A percentile compares a stretch with the other conserved stretches of the same genome.
phyloP scores from a whole-genome alignment of 2,113 vertebrate species.

The Monarcha castaneiventris region DNA sequence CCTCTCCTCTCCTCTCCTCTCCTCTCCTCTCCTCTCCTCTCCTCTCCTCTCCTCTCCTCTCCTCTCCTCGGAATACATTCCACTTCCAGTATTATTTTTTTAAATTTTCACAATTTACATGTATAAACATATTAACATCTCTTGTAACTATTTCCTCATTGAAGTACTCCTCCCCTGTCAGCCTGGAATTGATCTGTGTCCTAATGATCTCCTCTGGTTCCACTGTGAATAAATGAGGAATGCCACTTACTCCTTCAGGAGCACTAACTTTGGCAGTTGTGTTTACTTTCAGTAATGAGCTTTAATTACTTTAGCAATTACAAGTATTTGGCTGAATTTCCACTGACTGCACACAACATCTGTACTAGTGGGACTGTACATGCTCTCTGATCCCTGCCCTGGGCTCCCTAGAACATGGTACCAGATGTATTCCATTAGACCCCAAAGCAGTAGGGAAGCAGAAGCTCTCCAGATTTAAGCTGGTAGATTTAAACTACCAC shows the following conservation, averaged over 20 bases:
- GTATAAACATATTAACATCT: background rate
- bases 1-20: no score
- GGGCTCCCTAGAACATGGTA: conserved; percentile 11
- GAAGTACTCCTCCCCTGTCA: background rate
- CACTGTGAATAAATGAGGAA: background rate
- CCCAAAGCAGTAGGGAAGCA: conserved; percentile 31
- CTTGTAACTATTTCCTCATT: background rate
- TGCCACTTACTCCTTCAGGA: conserved; percentile 29
- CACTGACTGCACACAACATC: conserved; percentile 61
- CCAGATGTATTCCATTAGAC: conserved; percentile 52
- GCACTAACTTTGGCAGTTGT: conserved; percentile 20
- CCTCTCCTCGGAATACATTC: background rate
- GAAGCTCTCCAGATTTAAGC: background rate
- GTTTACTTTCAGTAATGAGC: conserved; percentile 68
- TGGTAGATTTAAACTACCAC: background rate
- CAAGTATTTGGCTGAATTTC: conserved; percentile 68
- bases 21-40: no score
- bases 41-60: no score
- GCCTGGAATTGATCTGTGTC: background rate
- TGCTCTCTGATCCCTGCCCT: conserved; percentile 50
- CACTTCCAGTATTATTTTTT: background rate
- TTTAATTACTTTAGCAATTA: conserved; percentile 73
- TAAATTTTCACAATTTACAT: background rate
- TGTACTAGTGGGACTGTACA: conserved; percentile 40
- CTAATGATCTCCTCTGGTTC: conserved; percentile 2